phyloP scores from a whole-genome alignment of 2,888 invertebrate species.

The Pseudoips prasinana region DNA sequence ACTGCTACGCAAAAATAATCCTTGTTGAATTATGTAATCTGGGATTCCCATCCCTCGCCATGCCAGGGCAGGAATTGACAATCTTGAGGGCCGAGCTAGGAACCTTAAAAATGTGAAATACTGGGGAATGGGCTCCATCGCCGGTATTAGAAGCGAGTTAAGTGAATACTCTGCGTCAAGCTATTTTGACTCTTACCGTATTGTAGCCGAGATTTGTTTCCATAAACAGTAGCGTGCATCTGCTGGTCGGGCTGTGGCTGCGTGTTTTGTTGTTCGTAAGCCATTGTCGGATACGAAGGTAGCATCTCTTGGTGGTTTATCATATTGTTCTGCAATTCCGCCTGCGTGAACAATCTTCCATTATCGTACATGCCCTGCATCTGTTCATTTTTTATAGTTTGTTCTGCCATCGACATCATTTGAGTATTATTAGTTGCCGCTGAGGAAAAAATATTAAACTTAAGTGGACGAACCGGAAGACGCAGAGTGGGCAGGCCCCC shows the following conservation, averaged over 20 bases:
- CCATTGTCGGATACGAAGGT: constrained; percentile 50
- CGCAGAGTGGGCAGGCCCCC: no score
- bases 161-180: no score
- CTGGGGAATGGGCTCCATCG: no score
- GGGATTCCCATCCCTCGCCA: no score
- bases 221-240: constrained; percentile 48
- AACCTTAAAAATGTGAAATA: no score
- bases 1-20: no score
- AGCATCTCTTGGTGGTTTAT: constrained; percentile 59
- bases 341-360: constrained; percentile 57
- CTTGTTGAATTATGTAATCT: no score
- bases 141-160: no score
- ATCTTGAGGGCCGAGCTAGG: no score
- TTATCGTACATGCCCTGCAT: constrained; percentile 68
- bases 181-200: constrained; percentile 53
- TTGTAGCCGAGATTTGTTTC: constrained; percentile 52
- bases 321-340: constrained; percentile 64
- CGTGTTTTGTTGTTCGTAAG: constrained; percentile 47
- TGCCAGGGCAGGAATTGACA: no score
- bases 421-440: constrained; percentile 70
- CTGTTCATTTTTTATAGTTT: constrained; percentile 65
- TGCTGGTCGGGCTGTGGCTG: constrained; percentile 40
- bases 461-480: no score
- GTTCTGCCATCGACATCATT: constrained; percentile 63
- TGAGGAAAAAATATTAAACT: constrained; percentile 26